These are phyloP conservation scores for Microtus oregoni DNA, from an alignment of 2,113 vertebrate species.

Conservation along the genomic window DNA sequence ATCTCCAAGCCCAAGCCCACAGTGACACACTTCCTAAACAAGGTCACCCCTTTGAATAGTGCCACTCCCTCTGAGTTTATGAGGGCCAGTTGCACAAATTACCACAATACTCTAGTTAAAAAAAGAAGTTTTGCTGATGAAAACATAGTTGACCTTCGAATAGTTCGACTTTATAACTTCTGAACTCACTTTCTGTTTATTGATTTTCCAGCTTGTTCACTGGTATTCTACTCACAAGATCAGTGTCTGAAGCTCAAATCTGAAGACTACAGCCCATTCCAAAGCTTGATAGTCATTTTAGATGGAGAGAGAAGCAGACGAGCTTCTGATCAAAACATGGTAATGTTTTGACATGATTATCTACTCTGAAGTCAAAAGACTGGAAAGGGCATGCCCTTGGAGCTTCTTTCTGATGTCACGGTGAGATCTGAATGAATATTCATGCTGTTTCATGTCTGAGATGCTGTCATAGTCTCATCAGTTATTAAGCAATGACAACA, in stretches of 20 bases:
- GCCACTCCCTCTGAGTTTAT: not conserved
- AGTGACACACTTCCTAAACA: not conserved
- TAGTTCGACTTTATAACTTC: not conserved
- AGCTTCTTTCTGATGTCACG: slow-evolving; percentile 80
- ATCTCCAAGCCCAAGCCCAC: not conserved
- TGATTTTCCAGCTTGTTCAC: slow-evolving; percentile 51
- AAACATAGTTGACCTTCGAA: slow-evolving; percentile 3
- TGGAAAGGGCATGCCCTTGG: slow-evolving; percentile 50
- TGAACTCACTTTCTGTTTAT: not conserved
- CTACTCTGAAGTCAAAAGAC: slow-evolving; percentile 39
- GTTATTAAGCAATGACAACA: slow-evolving; percentile 79
- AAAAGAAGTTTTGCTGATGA: not conserved
- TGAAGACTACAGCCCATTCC: slow-evolving; percentile 52
- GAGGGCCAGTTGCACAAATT: not conserved
- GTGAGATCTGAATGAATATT: slow-evolving; percentile 84
- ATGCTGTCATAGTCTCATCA: slow-evolving; percentile 81
- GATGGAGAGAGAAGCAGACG: slow-evolving; percentile 58
- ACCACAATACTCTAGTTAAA: not conserved
- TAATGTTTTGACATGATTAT: slow-evolving; percentile 77
- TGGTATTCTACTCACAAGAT: slow-evolving; percentile 37
- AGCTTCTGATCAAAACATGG: slow-evolving; percentile 55
- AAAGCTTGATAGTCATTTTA: slow-evolving; percentile 62
- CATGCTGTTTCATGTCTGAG: slow-evolving; percentile 74
- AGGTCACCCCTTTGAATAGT: not conserved
- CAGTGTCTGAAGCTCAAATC: not conserved